Conservation (phyloP, 2,113 vertebrate genomes). For the Ageneiosus marmoratus region DNA sequence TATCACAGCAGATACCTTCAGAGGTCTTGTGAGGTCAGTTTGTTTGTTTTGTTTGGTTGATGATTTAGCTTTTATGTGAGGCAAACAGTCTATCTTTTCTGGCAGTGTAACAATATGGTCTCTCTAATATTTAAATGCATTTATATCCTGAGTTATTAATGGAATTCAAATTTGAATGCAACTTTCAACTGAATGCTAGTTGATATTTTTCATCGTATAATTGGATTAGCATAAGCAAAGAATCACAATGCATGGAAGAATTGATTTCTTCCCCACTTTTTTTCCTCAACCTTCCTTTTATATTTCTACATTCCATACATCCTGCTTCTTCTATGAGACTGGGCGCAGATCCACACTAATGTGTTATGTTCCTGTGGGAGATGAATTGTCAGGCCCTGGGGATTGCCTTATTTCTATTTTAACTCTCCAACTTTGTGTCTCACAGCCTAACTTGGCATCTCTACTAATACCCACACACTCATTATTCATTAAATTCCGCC, state of each 20-base stretch:
- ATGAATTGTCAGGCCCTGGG: conserved; percentile 11
- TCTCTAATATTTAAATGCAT: neutral
- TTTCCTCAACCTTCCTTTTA: neutral
- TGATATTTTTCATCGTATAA: neutral
- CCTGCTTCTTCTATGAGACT: neutral
- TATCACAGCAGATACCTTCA: no score
- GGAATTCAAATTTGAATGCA: neutral
- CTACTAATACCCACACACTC: neutral
- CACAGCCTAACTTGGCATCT: neutral
- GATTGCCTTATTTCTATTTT: conserved; percentile 8
- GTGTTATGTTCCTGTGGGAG: conserved; percentile 13
- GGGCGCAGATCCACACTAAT: conserved; percentile 8
- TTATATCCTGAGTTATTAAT: neutral
- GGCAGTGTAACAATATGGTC: neutral
- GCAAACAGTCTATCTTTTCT: neutral
- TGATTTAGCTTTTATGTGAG: neutral
- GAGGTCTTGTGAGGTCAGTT: no score
- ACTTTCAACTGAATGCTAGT: no score
- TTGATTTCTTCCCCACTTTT: neutral
- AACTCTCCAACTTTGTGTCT: conserved; percentile 15
- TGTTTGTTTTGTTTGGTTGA: neutral
- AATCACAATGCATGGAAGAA: neutral
- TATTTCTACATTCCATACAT: neutral
- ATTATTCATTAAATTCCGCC: conserved; percentile 16
- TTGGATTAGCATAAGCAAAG: neutral